Percentiles rank a stretch among this genome's conserved stretches.
Conservation (phyloP, 2,113 vertebrate genomes). For the Urocitellus parryii region DNA sequence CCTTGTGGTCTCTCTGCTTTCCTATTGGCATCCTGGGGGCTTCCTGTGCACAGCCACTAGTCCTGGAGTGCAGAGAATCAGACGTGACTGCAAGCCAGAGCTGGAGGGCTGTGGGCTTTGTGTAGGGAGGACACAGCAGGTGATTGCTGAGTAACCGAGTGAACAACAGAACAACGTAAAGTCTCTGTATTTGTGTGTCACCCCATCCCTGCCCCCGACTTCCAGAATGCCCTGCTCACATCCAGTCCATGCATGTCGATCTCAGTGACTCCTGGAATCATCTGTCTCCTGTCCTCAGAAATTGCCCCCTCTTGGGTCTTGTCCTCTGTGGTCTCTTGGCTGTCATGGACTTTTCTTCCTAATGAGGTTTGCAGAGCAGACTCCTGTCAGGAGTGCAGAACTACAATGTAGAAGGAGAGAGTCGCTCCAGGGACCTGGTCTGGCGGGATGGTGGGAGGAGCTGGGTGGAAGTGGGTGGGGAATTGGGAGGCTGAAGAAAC, state of each 20-base stretch:
- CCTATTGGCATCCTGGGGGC: too few species aligned
- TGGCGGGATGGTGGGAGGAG: too few species aligned
- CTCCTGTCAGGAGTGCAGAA: neutral
- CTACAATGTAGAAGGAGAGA: neutral
- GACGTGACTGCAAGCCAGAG: too few species aligned
- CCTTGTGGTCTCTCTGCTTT: too few species aligned
- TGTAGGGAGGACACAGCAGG: too few species aligned
- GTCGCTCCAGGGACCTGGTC: neutral
- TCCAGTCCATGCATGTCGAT: neutral
- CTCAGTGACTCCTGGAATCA: neutral
- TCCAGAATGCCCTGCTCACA: too few species aligned
- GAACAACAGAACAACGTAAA: neutral
- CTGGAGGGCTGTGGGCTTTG: too few species aligned
- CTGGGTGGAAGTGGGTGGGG: neutral
- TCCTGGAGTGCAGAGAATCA: too few species aligned
- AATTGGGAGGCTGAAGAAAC: too few species aligned
- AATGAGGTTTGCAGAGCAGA: neutral
- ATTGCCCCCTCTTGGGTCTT: neutral
- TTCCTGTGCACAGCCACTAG: too few species aligned
- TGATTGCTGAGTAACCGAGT: neutral
- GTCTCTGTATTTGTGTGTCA: neutral
- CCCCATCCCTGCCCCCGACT: too few species aligned
- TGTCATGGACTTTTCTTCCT: neutral
- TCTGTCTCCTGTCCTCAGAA: neutral
- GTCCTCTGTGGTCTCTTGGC: neutral